Conservation (phyloP, 1,140 invertebrate genomes). For the Fopius arisanus region DNA sequence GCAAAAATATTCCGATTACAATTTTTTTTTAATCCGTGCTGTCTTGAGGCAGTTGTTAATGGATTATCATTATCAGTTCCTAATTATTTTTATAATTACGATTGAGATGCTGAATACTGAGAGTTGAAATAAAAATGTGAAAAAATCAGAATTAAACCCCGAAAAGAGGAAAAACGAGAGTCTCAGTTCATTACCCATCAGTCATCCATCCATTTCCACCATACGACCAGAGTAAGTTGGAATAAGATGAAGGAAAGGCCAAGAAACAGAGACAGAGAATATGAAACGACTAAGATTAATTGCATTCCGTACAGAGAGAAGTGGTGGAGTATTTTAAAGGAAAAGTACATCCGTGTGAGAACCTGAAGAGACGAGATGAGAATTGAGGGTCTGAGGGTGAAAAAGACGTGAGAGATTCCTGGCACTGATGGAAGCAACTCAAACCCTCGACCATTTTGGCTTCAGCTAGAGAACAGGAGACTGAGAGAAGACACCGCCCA, state of each 20-base stretch:
- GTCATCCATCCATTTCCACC: conserved; percentile 50
- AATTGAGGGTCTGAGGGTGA: conserved; percentile 33
- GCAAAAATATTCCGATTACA: too few relatives aligned
- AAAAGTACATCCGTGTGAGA: conserved; percentile 45
- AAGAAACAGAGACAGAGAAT: conserved; percentile 32
- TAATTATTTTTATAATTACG: too few relatives aligned
- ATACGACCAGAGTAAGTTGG: conserved; percentile 22
- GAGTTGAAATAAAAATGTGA: too few relatives aligned
- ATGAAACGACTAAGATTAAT: conserved; percentile 62
- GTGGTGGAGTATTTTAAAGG: conserved; percentile 60
- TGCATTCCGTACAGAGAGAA: conserved; percentile 58
- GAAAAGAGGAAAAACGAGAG: too few relatives aligned
- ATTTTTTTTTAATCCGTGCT: too few relatives aligned
- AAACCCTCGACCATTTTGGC: conserved; percentile 34
- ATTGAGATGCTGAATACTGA: too few relatives aligned
- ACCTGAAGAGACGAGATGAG: conserved; percentile 34
- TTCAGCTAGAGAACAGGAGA: conserved; percentile 25
- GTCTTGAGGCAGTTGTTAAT: too few relatives aligned
- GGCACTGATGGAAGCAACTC: conserved; percentile 52
- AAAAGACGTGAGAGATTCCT: conserved; percentile 46
- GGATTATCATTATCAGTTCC: too few relatives aligned
- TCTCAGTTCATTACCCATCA: conserved; percentile 63
- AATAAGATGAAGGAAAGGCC: conserved; percentile 35
- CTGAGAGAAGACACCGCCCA: conserved; percentile 52
- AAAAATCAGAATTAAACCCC: too few relatives aligned